A percentile compares a stretch with the other conserved stretches of the same genome.
Evolutionary conservation across 2,888 invertebrate genomes (phyloP).

Genomic region (Platyscelio sp.): DNA sequence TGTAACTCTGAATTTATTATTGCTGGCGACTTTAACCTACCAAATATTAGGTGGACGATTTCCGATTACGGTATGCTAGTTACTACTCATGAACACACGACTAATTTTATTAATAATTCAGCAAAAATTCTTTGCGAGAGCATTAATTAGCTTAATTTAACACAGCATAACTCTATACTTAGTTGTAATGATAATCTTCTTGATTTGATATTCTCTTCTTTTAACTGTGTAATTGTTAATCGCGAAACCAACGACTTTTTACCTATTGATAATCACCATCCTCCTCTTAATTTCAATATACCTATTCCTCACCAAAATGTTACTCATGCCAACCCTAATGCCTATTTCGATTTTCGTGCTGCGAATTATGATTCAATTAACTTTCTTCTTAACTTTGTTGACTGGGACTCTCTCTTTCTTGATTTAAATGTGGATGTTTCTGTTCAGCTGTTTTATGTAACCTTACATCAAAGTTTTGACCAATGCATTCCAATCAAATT

Average conservation of each 20-base stretch:
- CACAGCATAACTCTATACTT: background rate
- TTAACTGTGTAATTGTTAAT: background rate
- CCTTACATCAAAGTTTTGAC: background rate
- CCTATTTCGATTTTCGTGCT: background rate
- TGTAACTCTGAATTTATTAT: background rate
- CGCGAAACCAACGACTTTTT: background rate
- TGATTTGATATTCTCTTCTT: background rate
- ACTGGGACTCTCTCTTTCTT: background rate
- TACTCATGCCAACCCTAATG: background rate
- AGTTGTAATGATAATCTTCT: background rate
- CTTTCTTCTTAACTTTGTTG: background rate
- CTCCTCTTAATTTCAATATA: background rate
- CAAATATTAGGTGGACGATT: background rate
- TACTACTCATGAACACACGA: background rate
- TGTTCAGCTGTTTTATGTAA: background rate
- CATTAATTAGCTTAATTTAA: background rate
- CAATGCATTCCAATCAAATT: background rate
- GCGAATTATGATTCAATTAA: slow-evolving; percentile 12
- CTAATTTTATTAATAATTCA: background rate
- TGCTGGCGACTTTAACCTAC: background rate
- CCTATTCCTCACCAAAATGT: background rate
- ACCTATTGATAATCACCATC: background rate
- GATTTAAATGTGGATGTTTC: background rate
- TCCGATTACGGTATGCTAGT: background rate
- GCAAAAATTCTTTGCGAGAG: background rate